Conservation (phyloP, 2,113 vertebrate species). For the Salminus brasiliensis region DNA sequence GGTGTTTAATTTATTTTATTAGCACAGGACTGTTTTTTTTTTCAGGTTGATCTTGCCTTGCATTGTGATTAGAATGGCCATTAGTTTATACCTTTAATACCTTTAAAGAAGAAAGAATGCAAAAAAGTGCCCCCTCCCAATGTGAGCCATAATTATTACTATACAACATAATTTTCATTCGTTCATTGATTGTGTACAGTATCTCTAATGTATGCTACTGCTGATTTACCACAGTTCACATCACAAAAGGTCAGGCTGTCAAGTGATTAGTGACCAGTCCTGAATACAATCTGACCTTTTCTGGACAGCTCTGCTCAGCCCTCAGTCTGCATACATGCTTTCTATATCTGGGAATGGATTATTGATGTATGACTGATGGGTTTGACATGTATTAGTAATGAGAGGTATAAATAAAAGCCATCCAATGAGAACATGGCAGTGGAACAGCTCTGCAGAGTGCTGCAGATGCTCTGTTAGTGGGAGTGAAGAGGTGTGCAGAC, state of each 20-base stretch:
- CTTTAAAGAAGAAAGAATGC: too few species aligned
- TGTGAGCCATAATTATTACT: too few species aligned
- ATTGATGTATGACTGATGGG: constrained; percentile 15
- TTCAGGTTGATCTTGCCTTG: too few species aligned
- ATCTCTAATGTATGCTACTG: not conserved
- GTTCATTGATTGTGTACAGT: not conserved
- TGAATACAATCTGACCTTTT: not conserved
- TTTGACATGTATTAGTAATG: constrained; percentile 38
- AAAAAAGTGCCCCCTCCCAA: too few species aligned
- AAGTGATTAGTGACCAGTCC: not conserved
- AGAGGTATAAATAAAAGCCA: constrained; percentile 40
- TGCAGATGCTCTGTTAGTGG: not conserved
- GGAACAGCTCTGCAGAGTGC: constrained; percentile 4
- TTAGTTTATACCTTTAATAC: too few species aligned
- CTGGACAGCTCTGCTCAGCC: not conserved
- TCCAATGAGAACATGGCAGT: constrained; percentile 17
- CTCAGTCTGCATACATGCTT: not conserved
- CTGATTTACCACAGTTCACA: not conserved
- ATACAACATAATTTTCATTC: too few species aligned
- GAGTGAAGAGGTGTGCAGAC: not conserved
- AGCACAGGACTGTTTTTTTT: too few species aligned
- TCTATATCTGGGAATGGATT: constrained; percentile 32
- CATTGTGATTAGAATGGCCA: too few species aligned
- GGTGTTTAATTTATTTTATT: too few species aligned
- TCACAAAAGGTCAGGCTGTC: not conserved